Percentiles rank a stretch among this genome's conserved stretches.
These are phyloP conservation scores for Hyalella azteca DNA, from an alignment of 2,888 invertebrate species.

Conservation along the genomic window DNA sequence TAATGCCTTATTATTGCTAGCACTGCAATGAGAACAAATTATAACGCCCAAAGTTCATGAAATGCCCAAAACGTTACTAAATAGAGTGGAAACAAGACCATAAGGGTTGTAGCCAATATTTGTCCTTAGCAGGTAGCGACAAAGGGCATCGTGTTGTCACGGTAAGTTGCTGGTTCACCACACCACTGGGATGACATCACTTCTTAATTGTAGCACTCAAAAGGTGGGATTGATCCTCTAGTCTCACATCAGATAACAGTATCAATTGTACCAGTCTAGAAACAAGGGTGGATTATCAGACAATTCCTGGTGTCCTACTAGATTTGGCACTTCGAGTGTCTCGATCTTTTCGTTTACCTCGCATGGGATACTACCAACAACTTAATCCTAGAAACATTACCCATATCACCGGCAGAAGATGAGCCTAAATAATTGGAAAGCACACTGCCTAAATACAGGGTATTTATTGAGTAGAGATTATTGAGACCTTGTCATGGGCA, in stretches of 20 bases:
- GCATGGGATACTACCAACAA: not conserved
- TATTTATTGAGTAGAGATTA: not conserved
- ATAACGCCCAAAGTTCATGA: constrained; percentile 9
- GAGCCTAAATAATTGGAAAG: constrained; percentile 12
- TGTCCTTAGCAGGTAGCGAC: not conserved
- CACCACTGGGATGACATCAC: not conserved
- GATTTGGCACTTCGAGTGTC: not conserved
- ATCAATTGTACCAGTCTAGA: no score
- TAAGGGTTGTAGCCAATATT: not conserved
- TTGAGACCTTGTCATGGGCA: not conserved
- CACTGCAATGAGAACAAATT: not conserved
- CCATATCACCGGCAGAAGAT: constrained; percentile 20
- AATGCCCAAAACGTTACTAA: not conserved
- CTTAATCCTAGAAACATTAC: not conserved
- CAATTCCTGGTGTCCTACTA: constrained; percentile 1
- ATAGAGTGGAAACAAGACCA: no score
- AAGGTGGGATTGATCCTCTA: not conserved
- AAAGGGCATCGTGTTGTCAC: not conserved
- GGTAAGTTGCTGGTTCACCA: not conserved
- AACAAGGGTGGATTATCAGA: not conserved
- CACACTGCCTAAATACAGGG: no score
- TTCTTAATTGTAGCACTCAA: not conserved
- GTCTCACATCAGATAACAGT: not conserved
- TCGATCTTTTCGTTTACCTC: not conserved
- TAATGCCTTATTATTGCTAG: constrained; percentile 31